phyloP scores from a whole-genome alignment of 2,113 vertebrate genomes.

The Neogobius melanostomus region DNA sequence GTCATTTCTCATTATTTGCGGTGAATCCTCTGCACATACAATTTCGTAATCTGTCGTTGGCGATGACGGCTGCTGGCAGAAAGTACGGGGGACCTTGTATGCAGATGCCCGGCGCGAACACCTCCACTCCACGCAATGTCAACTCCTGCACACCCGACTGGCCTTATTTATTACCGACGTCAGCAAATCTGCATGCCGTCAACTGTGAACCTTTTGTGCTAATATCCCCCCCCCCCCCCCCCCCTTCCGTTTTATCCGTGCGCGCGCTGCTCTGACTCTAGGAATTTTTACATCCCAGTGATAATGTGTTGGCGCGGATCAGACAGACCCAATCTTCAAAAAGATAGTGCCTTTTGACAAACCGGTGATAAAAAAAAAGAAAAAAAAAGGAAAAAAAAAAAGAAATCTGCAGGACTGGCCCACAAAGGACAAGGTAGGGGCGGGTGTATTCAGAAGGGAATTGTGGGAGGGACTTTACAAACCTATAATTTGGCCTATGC shows the following conservation, averaged over 20 bases:
- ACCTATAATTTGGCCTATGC: slow-evolving; percentile 69
- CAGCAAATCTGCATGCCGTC: slow-evolving; percentile 70
- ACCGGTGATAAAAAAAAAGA: slow-evolving; percentile 15
- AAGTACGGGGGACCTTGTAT: slow-evolving; percentile 51
- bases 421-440: slow-evolving; percentile 35
- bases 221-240: slow-evolving; percentile 25
- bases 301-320: slow-evolving; percentile 58
- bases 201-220: slow-evolving; percentile 67
- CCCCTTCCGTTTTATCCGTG: slow-evolving; percentile 38
- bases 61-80: slow-evolving; percentile 61
- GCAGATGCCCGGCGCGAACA: slow-evolving; percentile 63
- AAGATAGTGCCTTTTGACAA: slow-evolving; percentile 39
- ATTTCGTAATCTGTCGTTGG: slow-evolving; percentile 71
- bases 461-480: slow-evolving; percentile 44
- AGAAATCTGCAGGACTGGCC: slow-evolving; percentile 30
- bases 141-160: slow-evolving; percentile 67
- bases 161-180: slow-evolving; percentile 70
- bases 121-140: slow-evolving; percentile 72
- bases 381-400: slow-evolving; percentile 2
- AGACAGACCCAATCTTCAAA: slow-evolving; percentile 41
- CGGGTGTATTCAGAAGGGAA: slow-evolving; percentile 25
- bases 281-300: slow-evolving; percentile 57
- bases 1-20: slow-evolving; percentile 78
- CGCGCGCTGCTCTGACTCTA: slow-evolving; percentile 39
- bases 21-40: slow-evolving; percentile 71